These are phyloP conservation scores for Lepetodrilus schrolli DNA, from an alignment of 2,888 invertebrate species.

Conservation along the genomic window DNA sequence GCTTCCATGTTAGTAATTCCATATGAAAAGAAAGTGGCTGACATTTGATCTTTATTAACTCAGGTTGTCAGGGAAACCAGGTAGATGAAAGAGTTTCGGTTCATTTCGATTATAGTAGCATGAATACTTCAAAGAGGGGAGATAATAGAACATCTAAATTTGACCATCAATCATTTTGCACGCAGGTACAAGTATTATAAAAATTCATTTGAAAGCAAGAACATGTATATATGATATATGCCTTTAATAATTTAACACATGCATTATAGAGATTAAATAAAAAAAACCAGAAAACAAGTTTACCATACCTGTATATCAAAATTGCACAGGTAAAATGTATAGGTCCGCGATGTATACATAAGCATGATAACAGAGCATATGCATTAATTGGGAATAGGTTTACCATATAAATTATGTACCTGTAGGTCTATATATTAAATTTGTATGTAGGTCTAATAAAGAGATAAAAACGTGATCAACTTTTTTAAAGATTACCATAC, in stretches of 20 bases:
- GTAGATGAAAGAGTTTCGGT: slow-evolving; percentile 7
- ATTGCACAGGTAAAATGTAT: too few species aligned
- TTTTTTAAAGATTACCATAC: too few species aligned
- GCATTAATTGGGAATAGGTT: too few species aligned
- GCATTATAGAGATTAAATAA: background rate
- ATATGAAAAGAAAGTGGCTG: background rate
- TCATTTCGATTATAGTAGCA: slow-evolving; percentile 1
- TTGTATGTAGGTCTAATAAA: too few species aligned
- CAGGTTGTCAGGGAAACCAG: slow-evolving; percentile 3
- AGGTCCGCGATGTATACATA: too few species aligned
- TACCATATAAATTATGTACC: too few species aligned
- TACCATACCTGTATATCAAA: too few species aligned
- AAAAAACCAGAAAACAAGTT: background rate
- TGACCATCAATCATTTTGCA: background rate
- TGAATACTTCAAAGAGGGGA: background rate
- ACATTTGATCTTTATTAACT: slow-evolving; percentile 16
- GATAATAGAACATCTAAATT: background rate
- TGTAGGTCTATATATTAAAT: too few species aligned
- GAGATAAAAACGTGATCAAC: too few species aligned
- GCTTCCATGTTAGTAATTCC: background rate
- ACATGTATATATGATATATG: background rate
- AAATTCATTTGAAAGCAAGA: too few species aligned
- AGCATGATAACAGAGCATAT: too few species aligned
- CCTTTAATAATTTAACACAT: background rate
- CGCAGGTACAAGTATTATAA: background rate